Percentiles rank a stretch among this genome's conserved stretches.
Conservation (phyloP, 2,113 vertebrate species). For the Crotalus tigris region DNA sequence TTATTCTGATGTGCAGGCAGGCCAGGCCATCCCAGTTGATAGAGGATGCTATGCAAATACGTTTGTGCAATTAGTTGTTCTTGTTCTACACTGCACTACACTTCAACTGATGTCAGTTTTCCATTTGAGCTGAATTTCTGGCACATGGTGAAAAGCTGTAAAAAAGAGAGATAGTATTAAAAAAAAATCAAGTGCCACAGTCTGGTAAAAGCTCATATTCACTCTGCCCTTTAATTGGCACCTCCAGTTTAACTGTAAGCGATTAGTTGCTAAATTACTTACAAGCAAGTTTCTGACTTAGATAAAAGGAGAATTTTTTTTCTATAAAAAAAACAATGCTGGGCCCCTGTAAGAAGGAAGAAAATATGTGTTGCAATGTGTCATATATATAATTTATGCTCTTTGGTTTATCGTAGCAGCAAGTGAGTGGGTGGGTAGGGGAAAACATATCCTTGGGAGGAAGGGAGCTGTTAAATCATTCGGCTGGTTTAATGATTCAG, state of each 20-base stretch:
- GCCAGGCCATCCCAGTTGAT: neutral
- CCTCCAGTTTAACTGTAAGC: neutral
- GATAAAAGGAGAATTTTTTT: conserved; percentile 27
- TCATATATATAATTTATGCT: conserved; percentile 8
- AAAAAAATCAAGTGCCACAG: neutral
- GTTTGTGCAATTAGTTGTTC: no score
- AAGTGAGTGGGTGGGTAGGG: neutral
- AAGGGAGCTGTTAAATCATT: conserved; percentile 5
- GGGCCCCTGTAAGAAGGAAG: conserved; percentile 2
- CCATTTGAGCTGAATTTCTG: neutral
- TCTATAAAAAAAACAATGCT: neutral
- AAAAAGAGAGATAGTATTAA: neutral
- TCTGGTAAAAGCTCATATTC: neutral
- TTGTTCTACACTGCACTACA: neutral
- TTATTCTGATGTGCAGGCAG: neutral
- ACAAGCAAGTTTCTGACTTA: conserved; percentile 35
- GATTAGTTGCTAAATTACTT: neutral
- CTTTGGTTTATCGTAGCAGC: conserved; percentile 7
- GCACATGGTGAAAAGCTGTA: neutral
- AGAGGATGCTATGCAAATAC: no score
- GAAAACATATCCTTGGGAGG: neutral
- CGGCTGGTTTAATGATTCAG: neutral
- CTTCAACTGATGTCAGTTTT: neutral
- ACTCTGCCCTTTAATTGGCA: neutral
- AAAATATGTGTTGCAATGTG: conserved; percentile 16